Conservation (phyloP, 2,888 invertebrate species). For the Alloplasta piceator region DNA sequence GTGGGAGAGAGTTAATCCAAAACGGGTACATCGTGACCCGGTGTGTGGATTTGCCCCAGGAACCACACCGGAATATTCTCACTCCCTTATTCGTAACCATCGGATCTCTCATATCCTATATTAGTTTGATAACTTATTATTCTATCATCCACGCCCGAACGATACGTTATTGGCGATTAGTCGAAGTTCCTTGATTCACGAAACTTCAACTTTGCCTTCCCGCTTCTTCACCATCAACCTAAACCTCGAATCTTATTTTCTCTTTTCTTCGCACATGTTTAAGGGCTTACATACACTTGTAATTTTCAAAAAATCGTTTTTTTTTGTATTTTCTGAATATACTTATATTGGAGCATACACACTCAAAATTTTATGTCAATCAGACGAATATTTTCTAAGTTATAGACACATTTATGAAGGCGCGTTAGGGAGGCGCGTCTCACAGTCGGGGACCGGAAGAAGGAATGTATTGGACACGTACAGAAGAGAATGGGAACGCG, state of each 20-base stretch:
- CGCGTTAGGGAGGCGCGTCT: no score
- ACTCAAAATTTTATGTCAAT: no score
- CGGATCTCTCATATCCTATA: neutral
- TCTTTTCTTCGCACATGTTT: neutral
- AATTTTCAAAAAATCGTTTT: no score
- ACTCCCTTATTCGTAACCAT: slow-evolving; percentile 25
- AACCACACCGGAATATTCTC: slow-evolving; percentile 35
- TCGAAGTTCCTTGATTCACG: slow-evolving; percentile 3
- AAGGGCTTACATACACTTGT: no score
- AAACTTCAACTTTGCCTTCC: slow-evolving; percentile 7
- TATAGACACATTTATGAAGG: no score
- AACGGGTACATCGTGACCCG: slow-evolving; percentile 15
- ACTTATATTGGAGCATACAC: no score
- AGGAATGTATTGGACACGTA: no score
- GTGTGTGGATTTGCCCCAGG: slow-evolving; percentile 42
- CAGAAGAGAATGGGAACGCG: no score
- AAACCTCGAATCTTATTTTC: neutral
- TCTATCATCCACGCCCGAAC: slow-evolving; percentile 35
- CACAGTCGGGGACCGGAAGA: no score
- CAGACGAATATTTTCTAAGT: no score
- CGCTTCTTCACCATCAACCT: neutral
- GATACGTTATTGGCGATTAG: slow-evolving; percentile 46
- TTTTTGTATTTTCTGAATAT: no score
- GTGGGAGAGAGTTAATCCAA: slow-evolving; percentile 47
- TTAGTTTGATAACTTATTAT: slow-evolving; percentile 43